Conservation (phyloP, 2,888 invertebrate genomes). For the Saturnia japonica region DNA sequence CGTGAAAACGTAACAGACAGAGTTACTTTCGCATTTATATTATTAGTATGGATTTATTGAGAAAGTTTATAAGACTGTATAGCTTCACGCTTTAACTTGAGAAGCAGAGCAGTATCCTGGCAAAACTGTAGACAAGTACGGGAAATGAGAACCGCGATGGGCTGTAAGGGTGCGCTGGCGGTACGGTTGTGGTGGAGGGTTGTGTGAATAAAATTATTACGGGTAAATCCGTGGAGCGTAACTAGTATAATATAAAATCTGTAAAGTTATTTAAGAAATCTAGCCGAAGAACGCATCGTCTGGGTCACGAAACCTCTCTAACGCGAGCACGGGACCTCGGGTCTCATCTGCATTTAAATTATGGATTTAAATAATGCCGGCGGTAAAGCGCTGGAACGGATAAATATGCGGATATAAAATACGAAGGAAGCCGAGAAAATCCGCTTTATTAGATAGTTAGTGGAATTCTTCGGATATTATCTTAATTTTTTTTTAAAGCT, state of each 20-base stretch:
- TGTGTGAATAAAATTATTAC: too few relatives aligned
- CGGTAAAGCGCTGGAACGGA: conserved; percentile 39
- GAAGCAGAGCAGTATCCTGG: too few relatives aligned
- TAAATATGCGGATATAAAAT: conserved; percentile 33
- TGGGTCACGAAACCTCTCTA: conserved; percentile 4
- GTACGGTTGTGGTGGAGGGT: too few relatives aligned
- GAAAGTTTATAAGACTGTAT: too few relatives aligned
- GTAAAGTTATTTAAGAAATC: background rate
- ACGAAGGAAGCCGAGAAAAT: conserved; percentile 30
- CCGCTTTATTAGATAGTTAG: conserved; percentile 39
- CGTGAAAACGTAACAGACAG: too few relatives aligned
- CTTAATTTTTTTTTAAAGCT: background rate
- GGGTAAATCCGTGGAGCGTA: too few relatives aligned
- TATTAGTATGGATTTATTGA: too few relatives aligned
- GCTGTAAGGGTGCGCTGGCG: too few relatives aligned
- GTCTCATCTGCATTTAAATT: conserved; percentile 57
- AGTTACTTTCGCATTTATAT: too few relatives aligned
- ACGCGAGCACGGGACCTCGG: conserved; percentile 2
- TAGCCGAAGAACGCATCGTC: background rate
- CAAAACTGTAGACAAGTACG: too few relatives aligned
- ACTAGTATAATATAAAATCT: background rate
- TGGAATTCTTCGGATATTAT: conserved; percentile 18
- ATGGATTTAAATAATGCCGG: conserved; percentile 53
- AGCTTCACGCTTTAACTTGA: too few relatives aligned
- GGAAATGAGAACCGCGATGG: too few relatives aligned